Evolutionary conservation across 1,140 invertebrate genomes (phyloP).

Genomic region (Chionoecetes opilio): DNA sequence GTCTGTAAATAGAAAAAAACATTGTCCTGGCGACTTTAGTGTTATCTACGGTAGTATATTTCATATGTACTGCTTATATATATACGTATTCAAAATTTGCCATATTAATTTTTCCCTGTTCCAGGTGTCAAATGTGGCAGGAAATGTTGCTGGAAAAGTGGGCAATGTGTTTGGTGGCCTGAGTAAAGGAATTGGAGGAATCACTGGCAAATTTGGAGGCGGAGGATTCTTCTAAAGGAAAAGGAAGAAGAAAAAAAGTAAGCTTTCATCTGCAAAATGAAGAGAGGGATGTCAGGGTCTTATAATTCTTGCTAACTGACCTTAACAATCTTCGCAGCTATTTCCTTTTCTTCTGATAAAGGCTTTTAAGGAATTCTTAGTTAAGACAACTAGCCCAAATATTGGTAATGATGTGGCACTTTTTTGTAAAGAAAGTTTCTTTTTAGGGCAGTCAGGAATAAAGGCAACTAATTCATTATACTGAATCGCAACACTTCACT

Average conservation of each 20-base stretch:
- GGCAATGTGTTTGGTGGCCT: constrained; percentile 86
- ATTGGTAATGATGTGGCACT: not conserved
- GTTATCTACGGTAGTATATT: too few relatives aligned
- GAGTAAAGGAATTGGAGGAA: constrained; percentile 91
- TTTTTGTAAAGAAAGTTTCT: not conserved
- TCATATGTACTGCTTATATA: not conserved
- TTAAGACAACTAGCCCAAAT: not conserved
- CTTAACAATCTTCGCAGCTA: not conserved
- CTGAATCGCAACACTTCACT: too few relatives aligned
- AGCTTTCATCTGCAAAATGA: not conserved
- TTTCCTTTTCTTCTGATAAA: constrained; percentile 12
- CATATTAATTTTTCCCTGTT: constrained; percentile 12
- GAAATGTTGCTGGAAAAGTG: constrained; percentile 80
- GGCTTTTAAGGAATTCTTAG: constrained; percentile 20
- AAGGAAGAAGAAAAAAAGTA: too few relatives aligned
- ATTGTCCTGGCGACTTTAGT: too few relatives aligned
- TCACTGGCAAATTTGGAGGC: constrained; percentile 91
- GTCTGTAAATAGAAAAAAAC: too few relatives aligned
- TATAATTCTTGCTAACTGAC: constrained; percentile 7
- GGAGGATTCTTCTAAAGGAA: constrained; percentile 84
- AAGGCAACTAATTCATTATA: too few relatives aligned
- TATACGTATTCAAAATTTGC: not conserved
- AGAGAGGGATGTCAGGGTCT: not conserved
- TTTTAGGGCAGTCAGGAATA: too few relatives aligned
- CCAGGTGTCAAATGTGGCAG: constrained; percentile 80